These are phyloP conservation scores for Tenthredo scrophulariae DNA, from an alignment of 2,888 invertebrate species.

Conservation along the genomic window DNA sequence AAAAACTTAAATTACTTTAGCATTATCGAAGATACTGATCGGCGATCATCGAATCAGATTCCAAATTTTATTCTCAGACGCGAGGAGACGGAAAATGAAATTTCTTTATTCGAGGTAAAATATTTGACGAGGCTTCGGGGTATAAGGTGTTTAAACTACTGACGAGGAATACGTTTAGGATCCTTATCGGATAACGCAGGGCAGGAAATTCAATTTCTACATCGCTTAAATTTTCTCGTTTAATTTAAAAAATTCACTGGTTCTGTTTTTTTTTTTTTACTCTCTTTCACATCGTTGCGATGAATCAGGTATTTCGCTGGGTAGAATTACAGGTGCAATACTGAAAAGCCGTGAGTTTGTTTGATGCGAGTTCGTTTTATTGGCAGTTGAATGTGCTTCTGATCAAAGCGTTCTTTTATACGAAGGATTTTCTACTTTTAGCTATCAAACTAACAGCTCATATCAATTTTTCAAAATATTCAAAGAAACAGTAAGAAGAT, in stretches of 20 bases:
- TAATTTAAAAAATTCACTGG: conserved; percentile 11
- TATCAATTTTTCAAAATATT: not conserved
- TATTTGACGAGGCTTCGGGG: not conserved
- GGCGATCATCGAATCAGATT: not conserved
- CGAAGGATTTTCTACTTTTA: not conserved
- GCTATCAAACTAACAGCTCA: not conserved
- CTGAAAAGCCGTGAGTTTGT: not conserved
- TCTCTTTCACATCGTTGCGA: not conserved
- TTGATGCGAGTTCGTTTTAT: not conserved
- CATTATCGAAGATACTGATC: not conserved
- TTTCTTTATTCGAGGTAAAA: not conserved
- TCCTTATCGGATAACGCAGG: conserved; percentile 4
- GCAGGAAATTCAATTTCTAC: conserved; percentile 25
- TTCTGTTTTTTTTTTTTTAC: not conserved
- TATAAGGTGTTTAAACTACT: conserved; percentile 13
- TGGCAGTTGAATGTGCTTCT: not conserved
- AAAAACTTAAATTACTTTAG: not conserved
- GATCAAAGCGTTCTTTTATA: not conserved
- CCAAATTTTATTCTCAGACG: not conserved
- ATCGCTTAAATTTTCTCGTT: conserved; percentile 1
- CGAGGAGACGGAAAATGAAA: not conserved
- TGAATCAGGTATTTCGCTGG: not conserved
- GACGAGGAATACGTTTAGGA: conserved; percentile 3
- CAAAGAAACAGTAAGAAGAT: not conserved
- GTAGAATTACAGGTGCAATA: too few relatives aligned